Base-by-base conservation (phyloP, 2,888 invertebrate genomes). In the Chesias legatella region DNA sequence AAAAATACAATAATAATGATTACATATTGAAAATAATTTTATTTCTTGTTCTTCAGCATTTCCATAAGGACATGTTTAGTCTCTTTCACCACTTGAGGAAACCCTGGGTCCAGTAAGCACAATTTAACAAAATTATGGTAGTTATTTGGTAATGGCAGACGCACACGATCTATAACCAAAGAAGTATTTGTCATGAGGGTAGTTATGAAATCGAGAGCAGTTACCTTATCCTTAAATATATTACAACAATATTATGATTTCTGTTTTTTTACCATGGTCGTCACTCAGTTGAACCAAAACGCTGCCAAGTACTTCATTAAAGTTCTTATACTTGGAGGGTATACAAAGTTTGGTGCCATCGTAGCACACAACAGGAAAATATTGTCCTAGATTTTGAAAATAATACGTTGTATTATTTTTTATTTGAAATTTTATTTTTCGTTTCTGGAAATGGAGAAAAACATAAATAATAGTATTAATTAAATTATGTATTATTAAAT, bases 401-500 rank as follows among this genome's bases (percentile, higher is more conserved):
- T 68, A 73, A 22, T 63, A 46, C 0, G 24, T 17, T 10, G 63
- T 41, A 41, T 79, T 61, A 0, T 37, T 33, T 53, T 66, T 71
- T 28, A 86, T 58, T 71, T 71, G 72, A 58, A 85, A 83, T 45
- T 77, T 85, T 22, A 86, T 61, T 70, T 83, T 86, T 21, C 79
- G 56, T 0, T 79, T 54, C 81, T 84, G 38, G 22, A 64, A 61
- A 32, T n/a, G n/a, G n/a, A n/a, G 43, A 37, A 10, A 11, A 21
- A n/a, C 2, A 33, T 8, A 27, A 11, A n/a, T 29, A 10, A 17
- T 10, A 10, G 23, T 11, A 8, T 35, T 28, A 24, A 52, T 62
- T 55, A 27, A 20, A 37, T 25, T 9, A n/a, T n/a, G n/a, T n/a
- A n/a, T n/a, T n/a, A n/a, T n/a, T n/a, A n/a, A n/a, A n/a, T n/a